Evolutionary conservation across 2,888 invertebrate genomes (phyloP).

Genomic region (Mimas tiliae): DNA sequence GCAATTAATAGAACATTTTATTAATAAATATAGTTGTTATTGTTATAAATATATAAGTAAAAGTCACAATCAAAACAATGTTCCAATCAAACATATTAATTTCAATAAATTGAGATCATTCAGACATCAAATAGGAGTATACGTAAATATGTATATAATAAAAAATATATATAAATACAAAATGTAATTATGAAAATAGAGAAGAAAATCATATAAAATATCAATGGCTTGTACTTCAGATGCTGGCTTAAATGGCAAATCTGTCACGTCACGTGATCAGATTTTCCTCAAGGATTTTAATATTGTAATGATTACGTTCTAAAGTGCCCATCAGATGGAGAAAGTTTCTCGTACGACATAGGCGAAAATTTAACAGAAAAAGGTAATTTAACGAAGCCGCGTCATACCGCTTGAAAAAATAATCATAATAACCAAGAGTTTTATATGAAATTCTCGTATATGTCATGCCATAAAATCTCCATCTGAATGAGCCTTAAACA

Average conservation of each 20-base stretch:
- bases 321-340: no score
- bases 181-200: slow-evolving; percentile 33
- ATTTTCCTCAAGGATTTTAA: slow-evolving; percentile 39
- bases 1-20: not conserved
- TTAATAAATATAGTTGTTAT: not conserved
- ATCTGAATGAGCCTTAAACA: not conserved
- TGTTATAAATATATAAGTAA: slow-evolving; percentile 8
- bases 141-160: not conserved
- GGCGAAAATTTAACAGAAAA: no score
- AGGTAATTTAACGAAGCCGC: no score
- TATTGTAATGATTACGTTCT: not conserved
- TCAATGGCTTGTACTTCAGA: slow-evolving; percentile 64
- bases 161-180: slow-evolving; percentile 23
- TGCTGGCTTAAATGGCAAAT: slow-evolving; percentile 55
- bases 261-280: slow-evolving; percentile 42
- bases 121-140: not conserved
- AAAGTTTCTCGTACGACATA: no score
- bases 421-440: no score
- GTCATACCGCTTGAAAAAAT: no score
- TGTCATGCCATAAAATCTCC: no score
- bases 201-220: slow-evolving; percentile 34
- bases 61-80: not conserved
- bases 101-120: slow-evolving; percentile 20
- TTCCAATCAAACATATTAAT: not conserved
- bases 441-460: no score